Evolutionary conservation across 2,888 invertebrate species (phyloP), one percentile per base, ranked within the genome.

Genomic region (Rotaria macrura): DNA sequence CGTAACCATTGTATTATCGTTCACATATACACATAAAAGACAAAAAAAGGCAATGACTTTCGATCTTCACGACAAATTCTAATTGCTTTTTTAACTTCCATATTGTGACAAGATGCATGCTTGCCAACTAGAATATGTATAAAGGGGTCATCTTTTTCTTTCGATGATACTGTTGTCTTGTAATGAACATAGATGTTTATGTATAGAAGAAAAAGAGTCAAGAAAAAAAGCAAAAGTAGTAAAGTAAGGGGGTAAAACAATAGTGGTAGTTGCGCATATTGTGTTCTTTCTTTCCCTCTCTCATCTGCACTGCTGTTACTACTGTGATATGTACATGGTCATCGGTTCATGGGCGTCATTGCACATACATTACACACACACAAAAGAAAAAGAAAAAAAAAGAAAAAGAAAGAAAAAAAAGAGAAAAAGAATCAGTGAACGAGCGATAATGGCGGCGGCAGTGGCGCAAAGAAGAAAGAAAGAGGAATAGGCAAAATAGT

Each of bases 311-410:
- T 65, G 65, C 65, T 65, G 65, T 65, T 65, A 17, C 65, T 65
- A 25, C 65, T 79, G 40, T 43, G 23, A 79, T 79, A 79, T 79
- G 43, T 79, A 79, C 79, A 79, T 79, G 79, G 79, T 79, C 79
- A 79, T 79, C 79, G 79, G 79, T 79, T 79, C 79, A 79, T 79
- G 79, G 79, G 79, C 79, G 79, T n/a, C 43, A 43, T 40, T 43
- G 43, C 43, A 65, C 65, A 65, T 65, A 29, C 65, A 65, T 65
- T 23, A 43, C 79, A 43, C 43, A 43, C 79, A 79, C n/a, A n/a
- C n/a, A n/a, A n/a, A 5, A 43, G 25, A n/a, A 43, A 43, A 40
- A 79, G 38, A 43, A 79, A n/a, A 43, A 79, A 17, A 79, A n/a
- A 79, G 14, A 9, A 79, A 79, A 2, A 43, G 34, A 43, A 40